A percentile compares a stretch with the other conserved stretches of the same genome.
These are phyloP conservation scores for Pedionomus torquatus DNA, from an alignment of 2,113 vertebrate genomes.

Conservation along the genomic window DNA sequence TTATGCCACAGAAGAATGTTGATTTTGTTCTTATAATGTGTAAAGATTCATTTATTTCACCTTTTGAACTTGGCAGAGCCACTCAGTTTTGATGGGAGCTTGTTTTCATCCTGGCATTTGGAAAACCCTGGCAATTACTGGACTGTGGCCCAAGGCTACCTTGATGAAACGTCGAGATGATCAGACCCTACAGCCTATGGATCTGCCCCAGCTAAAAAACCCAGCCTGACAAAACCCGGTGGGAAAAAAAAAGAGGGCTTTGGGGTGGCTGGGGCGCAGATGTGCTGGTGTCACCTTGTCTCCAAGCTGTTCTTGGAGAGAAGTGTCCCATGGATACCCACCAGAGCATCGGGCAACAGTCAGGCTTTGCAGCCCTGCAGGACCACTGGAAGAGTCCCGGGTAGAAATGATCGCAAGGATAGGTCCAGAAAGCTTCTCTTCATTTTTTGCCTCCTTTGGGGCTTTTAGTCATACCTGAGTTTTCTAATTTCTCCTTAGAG, in stretches of 20 bases:
- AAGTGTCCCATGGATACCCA: neutral
- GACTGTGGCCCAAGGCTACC: conserved; percentile 66
- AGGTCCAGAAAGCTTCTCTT: neutral
- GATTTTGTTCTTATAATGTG: conserved; percentile 80
- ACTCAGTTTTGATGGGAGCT: conserved; percentile 62
- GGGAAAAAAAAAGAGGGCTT: neutral
- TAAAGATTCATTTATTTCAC: conserved; percentile 85
- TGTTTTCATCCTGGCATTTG: conserved; percentile 57
- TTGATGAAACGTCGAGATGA: conserved; percentile 42
- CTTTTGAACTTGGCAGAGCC: conserved; percentile 80
- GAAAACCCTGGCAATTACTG: conserved; percentile 73
- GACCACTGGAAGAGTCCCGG: neutral
- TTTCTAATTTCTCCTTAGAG: neutral
- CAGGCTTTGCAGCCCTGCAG: neutral
- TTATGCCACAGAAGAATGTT: conserved; percentile 81
- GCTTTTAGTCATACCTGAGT: neutral
- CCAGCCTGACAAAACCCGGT: neutral
- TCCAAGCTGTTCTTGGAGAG: neutral
- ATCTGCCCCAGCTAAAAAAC: neutral
- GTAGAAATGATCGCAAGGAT: neutral
- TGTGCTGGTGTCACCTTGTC: neutral
- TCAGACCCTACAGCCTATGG: conserved; percentile 1
- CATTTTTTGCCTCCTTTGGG: neutral
- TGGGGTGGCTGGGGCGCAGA: neutral
- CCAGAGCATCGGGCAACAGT: accelerated